A percentile compares a stretch with the other conserved stretches of the same genome.
phyloP scores from a whole-genome alignment of 2,113 vertebrate species.

The Bubalus kerabau region DNA sequence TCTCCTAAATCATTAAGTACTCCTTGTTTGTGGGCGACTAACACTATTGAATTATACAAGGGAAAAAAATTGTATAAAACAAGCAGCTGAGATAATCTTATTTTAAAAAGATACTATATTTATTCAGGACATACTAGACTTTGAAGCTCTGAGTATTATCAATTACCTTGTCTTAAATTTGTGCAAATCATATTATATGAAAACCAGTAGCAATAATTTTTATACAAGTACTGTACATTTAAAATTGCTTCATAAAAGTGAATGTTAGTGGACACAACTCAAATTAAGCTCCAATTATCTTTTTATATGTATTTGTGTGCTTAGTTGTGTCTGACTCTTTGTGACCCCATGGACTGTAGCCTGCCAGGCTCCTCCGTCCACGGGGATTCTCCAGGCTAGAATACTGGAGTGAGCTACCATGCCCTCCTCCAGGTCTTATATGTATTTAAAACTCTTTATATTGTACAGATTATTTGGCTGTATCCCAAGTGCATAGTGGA shows the following conservation, averaged over 20 bases:
- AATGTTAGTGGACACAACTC: not conserved
- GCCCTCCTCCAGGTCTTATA: not conserved
- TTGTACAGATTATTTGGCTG: not conserved
- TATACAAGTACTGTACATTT: not conserved
- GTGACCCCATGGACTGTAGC: not conserved
- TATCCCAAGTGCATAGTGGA: not conserved
- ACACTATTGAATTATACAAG: conserved; percentile 42
- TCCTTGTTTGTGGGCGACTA: not conserved
- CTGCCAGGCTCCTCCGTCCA: not conserved
- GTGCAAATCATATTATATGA: conserved; percentile 26
- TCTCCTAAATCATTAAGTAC: conserved; percentile 39
- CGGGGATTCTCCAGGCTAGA: not conserved
- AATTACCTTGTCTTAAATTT: conserved; percentile 41
- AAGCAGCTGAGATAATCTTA: conserved; percentile 45
- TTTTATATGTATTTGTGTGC: not conserved
- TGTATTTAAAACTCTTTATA: not conserved
- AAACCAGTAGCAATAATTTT: conserved; percentile 4
- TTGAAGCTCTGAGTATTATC: conserved; percentile 42
- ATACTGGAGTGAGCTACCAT: not conserved
- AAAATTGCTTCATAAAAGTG: not conserved
- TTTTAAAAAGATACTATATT: conserved; percentile 37
- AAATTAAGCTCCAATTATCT: not conserved
- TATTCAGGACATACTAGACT: conserved; percentile 32
- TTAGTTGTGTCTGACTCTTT: not conserved
- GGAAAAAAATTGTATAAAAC: not conserved